phyloP scores from a whole-genome alignment of 1,140 invertebrate species.

The Homarus americanus region DNA sequence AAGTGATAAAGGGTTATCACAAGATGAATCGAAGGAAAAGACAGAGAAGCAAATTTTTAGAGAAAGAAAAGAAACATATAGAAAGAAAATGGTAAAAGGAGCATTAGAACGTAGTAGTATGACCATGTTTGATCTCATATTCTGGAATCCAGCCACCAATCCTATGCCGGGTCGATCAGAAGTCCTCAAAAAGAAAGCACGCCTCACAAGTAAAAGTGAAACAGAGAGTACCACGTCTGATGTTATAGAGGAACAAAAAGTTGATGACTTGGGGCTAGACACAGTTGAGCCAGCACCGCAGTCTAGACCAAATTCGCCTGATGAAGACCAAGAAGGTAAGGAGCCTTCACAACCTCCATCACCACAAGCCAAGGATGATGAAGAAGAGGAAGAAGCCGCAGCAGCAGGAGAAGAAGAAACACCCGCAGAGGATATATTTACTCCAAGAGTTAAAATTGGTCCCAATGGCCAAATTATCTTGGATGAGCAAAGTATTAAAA shows the following conservation, averaged over 20 bases:
- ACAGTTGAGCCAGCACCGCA: not conserved
- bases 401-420: slow-evolving; percentile 69
- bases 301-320: not conserved
- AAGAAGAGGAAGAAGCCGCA: slow-evolving; percentile 73
- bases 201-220: slow-evolving; percentile 64
- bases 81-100: slow-evolving; percentile 81
- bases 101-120: slow-evolving; percentile 84
- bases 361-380: slow-evolving; percentile 11
- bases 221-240: slow-evolving; percentile 64
- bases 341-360: not conserved
- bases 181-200: slow-evolving; percentile 19
- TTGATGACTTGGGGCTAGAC: slow-evolving; percentile 65
- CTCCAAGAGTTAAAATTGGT: slow-evolving; percentile 92
- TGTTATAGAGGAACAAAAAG: slow-evolving; percentile 61
- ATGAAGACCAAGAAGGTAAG: not conserved
- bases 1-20: slow-evolving; percentile 1
- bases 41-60: slow-evolving; percentile 63
- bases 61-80: slow-evolving; percentile 80
- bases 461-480: slow-evolving; percentile 91
- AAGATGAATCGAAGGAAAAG: not conserved
- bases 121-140: slow-evolving; percentile 94
- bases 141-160: slow-evolving; percentile 86
- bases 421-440: slow-evolving; percentile 81
- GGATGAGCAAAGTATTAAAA: slow-evolving; percentile 90
- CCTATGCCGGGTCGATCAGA: slow-evolving; percentile 68